These are phyloP conservation scores for Rhinolophus ferrumequinum DNA, from an alignment of 2,113 vertebrate species.

Conservation along the genomic window DNA sequence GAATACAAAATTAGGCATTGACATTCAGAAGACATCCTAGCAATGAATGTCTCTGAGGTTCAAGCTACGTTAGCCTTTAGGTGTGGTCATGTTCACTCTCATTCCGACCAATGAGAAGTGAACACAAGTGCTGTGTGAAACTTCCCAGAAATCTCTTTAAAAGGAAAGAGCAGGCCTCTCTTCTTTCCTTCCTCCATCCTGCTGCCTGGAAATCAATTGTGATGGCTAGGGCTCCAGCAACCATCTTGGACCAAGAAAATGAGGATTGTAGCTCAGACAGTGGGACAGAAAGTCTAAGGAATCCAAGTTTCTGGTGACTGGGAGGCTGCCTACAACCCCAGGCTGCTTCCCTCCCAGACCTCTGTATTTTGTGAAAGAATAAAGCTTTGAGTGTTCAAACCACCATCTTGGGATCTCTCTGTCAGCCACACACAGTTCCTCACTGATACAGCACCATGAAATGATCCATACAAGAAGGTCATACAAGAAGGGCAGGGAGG, in stretches of 20 bases:
- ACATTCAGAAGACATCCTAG: not conserved
- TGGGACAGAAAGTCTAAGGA: not conserved
- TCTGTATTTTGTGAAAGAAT: not conserved
- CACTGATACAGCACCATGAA: not conserved
- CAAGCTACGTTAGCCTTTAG: not conserved
- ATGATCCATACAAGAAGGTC: not conserved
- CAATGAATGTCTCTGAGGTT: not conserved
- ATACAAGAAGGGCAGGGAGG: not conserved
- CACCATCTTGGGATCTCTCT: not conserved
- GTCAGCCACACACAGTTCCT: not conserved
- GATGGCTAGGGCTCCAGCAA: not conserved
- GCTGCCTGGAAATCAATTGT: not conserved
- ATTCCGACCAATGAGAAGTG: not conserved
- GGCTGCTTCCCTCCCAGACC: not conserved
- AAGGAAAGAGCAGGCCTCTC: not conserved
- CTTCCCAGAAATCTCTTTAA: not conserved
- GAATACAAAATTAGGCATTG: not conserved
- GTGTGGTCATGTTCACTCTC: not conserved
- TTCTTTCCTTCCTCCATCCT: not conserved
- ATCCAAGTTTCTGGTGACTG: not conserved
- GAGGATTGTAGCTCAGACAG: not conserved
- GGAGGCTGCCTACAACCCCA: not conserved
- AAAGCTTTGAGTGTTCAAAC: not conserved
- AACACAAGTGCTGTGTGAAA: not conserved
- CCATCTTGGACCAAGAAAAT: not conserved